These are phyloP conservation scores for Patella ulyssiponensis DNA, from an alignment of 2,888 invertebrate species.

Conservation along the genomic window DNA sequence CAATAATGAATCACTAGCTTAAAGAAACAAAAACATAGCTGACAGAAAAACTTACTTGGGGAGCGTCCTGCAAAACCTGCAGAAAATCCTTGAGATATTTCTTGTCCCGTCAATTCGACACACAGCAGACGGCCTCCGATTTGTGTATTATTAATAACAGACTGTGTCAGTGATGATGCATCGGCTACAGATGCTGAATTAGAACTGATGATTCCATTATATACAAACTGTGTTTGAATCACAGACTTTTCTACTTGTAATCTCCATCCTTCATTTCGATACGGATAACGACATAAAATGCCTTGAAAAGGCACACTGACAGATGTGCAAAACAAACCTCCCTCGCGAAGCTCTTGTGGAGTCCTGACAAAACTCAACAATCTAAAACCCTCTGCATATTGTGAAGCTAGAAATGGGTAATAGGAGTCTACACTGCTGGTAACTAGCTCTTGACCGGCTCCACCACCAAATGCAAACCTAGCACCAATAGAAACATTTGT, in stretches of 20 bases:
- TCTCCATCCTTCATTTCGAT: conserved; percentile 47
- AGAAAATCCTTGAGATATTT: conserved; percentile 28
- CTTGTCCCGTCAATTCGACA: conserved; percentile 55
- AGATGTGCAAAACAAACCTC: conserved; percentile 36
- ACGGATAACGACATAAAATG: conserved; percentile 51
- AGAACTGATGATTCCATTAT: conserved; percentile 25
- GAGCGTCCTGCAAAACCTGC: conserved; percentile 21
- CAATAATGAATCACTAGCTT: background rate
- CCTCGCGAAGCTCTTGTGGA: conserved; percentile 35
- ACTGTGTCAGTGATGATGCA: conserved; percentile 48
- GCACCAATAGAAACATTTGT: conserved; percentile 40
- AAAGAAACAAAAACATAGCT: background rate
- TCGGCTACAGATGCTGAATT: conserved; percentile 25
- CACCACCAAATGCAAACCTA: background rate
- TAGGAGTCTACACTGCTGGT: conserved; percentile 39
- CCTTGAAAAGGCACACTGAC: conserved; percentile 45
- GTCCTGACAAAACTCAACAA: conserved; percentile 45
- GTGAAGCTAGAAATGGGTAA: conserved; percentile 38
- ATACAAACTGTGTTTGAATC: conserved; percentile 33
- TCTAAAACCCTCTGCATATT: conserved; percentile 43
- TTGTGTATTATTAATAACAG: conserved; percentile 47
- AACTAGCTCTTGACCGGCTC: conserved; percentile 22
- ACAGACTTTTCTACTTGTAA: conserved; percentile 59
- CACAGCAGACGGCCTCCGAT: conserved; percentile 54
- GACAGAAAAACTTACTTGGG: conserved; percentile 24